A percentile compares a stretch with the other conserved stretches of the same genome.
Evolutionary conservation across 2,888 invertebrate genomes (phyloP).

Genomic region (Pristionchus japonicus): DNA sequence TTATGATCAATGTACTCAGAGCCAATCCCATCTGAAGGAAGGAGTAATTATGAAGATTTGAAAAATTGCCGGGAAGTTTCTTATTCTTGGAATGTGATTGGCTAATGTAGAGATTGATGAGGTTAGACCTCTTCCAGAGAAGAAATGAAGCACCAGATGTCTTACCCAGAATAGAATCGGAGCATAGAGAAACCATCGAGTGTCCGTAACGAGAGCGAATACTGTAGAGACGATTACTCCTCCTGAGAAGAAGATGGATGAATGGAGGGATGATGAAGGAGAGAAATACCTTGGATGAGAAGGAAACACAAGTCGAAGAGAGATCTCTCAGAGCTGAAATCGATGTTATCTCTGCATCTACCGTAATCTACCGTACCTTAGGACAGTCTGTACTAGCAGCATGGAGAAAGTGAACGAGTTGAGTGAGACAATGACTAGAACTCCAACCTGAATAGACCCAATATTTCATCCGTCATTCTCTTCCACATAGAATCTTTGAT

Average conservation of each 20-base stretch:
- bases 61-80: no score
- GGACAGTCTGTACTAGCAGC: slow-evolving; percentile 42
- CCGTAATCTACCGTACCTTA: slow-evolving; percentile 1
- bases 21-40: slow-evolving; percentile 32
- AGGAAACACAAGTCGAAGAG: slow-evolving; percentile 33
- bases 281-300: slow-evolving; percentile 6
- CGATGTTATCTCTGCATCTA: neutral
- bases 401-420: slow-evolving; percentile 45
- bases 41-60: no score
- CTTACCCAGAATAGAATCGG: slow-evolving; percentile 41
- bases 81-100: no score
- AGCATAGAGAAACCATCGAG: slow-evolving; percentile 38
- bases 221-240: slow-evolving; percentile 14
- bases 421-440: slow-evolving; percentile 12
- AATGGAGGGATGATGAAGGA: neutral
- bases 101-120: no score
- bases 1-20: neutral
- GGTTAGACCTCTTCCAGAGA: no score
- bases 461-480: neutral
- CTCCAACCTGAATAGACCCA: slow-evolving; percentile 28
- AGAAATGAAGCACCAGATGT: neutral
- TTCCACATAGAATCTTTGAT: neutral
- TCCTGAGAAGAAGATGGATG: neutral
- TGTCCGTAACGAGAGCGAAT: neutral
- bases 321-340: slow-evolving; percentile 20